A percentile compares a stretch with the other conserved stretches of the same genome.
Evolutionary conservation across 2,888 invertebrate species (phyloP).

Genomic region (Hirtodrosophila histrioides): DNA sequence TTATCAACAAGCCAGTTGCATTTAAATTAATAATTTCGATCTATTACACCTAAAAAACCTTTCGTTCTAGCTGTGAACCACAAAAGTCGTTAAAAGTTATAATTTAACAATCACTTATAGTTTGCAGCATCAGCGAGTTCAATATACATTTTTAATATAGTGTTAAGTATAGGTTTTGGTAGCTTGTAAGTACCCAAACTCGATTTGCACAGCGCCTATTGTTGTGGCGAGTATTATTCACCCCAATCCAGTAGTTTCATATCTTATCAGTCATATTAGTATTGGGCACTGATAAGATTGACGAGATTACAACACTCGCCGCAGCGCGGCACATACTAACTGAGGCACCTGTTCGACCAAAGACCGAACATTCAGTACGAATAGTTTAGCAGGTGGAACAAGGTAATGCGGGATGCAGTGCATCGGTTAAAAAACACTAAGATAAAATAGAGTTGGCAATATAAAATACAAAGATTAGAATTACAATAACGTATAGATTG

Average conservation of each 20-base stretch:
- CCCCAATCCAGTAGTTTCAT: conserved; percentile 31
- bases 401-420: conserved; percentile 60
- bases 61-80: too few species aligned
- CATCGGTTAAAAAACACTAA: conserved; percentile 15
- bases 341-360: conserved; percentile 50
- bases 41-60: neutral
- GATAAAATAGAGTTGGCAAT: conserved; percentile 1
- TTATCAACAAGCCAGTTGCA: neutral
- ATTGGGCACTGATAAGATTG: conserved; percentile 51
- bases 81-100: too few species aligned
- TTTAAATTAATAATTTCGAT: neutral
- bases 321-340: conserved; percentile 36
- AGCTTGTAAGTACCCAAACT: neutral
- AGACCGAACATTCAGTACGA: conserved; percentile 65
- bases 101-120: too few species aligned
- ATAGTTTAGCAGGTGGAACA: conserved; percentile 74
- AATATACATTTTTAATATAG: neutral
- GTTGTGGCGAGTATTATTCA: conserved; percentile 55
- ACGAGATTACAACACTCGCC: conserved; percentile 52
- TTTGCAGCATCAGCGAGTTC: neutral
- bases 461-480: conserved; percentile 6
- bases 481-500: neutral
- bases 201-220: conserved; percentile 38
- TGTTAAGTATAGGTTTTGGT: neutral
- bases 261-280: conserved; percentile 64